These are phyloP conservation scores for Pseudopleuronectes americanus DNA, from an alignment of 2,797 vertebrate species.

Conservation along the genomic window DNA sequence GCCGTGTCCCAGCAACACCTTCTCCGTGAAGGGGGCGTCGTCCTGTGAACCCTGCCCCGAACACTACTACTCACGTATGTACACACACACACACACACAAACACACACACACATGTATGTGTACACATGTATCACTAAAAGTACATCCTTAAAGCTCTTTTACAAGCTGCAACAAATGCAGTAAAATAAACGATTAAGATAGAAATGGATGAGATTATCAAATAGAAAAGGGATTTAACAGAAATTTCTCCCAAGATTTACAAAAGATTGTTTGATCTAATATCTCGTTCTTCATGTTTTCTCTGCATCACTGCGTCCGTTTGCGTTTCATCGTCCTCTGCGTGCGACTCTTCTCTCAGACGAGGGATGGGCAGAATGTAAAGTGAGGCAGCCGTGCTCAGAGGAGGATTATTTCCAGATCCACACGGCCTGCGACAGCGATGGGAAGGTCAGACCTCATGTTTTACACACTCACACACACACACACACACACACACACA, in stretches of 20 bases:
- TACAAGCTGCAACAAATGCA: too few species aligned
- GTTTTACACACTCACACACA: constrained; percentile 15
- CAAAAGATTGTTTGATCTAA: too few species aligned
- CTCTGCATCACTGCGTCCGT: neutral
- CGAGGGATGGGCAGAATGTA: constrained; percentile 90
- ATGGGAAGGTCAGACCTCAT: constrained; percentile 89
- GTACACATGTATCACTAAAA: neutral
- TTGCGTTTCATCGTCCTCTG: neutral
- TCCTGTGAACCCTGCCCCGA: constrained; percentile 88
- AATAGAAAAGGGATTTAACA: too few species aligned
- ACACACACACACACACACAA: neutral
- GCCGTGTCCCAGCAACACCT: constrained; percentile 91
- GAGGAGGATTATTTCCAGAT: constrained; percentile 95
- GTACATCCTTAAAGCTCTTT: too few species aligned
- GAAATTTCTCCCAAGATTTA: too few species aligned
- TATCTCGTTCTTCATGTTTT: neutral
- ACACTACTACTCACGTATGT: constrained; percentile 90
- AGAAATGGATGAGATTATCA: too few species aligned
- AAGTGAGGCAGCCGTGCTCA: constrained; percentile 88
- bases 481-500: neutral
- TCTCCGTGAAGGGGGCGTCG: constrained; percentile 89
- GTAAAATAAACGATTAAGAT: too few species aligned
- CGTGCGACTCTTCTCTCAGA: constrained; percentile 78
- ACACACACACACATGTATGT: neutral
- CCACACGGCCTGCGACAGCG: constrained; percentile 91